Conservation (phyloP, 2,888 invertebrate species). For the Lasioglossum vierecki region DNA sequence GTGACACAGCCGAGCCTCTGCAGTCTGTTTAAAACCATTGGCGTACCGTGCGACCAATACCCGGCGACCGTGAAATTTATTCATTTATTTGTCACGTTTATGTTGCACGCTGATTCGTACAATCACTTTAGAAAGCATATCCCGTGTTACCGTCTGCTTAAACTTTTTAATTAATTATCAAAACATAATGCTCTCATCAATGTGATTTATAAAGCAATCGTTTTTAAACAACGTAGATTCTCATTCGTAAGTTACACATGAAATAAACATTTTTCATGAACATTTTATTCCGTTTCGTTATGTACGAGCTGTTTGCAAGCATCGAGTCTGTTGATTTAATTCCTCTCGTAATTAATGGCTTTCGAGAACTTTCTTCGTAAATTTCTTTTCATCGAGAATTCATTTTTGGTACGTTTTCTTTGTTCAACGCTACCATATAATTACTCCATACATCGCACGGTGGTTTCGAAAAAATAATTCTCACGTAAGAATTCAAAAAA, state of each 20-base stretch:
- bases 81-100: slow-evolving; percentile 12
- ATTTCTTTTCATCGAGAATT: not conserved
- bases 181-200: not conserved
- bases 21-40: slow-evolving; percentile 76
- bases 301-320: too few relatives aligned
- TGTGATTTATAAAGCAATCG: not conserved
- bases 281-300: not conserved
- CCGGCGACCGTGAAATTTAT: slow-evolving; percentile 3
- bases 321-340: not conserved
- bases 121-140: not conserved
- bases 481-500: too few relatives aligned
- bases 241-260: not conserved
- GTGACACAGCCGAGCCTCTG: slow-evolving; percentile 68
- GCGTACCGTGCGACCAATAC: slow-evolving; percentile 61
- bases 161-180: not conserved
- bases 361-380: not conserved
- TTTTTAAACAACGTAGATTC: not conserved
- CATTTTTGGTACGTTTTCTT: not conserved
- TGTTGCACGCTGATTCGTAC: slow-evolving; percentile 1
- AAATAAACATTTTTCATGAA: not conserved
- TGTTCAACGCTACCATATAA: slow-evolving; percentile 7
- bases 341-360: not conserved
- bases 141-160: not conserved
- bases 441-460: too few relatives aligned
- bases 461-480: too few relatives aligned